Conservation (phyloP, 2,888 invertebrate species). For the Neuroscelio doddi region DNA sequence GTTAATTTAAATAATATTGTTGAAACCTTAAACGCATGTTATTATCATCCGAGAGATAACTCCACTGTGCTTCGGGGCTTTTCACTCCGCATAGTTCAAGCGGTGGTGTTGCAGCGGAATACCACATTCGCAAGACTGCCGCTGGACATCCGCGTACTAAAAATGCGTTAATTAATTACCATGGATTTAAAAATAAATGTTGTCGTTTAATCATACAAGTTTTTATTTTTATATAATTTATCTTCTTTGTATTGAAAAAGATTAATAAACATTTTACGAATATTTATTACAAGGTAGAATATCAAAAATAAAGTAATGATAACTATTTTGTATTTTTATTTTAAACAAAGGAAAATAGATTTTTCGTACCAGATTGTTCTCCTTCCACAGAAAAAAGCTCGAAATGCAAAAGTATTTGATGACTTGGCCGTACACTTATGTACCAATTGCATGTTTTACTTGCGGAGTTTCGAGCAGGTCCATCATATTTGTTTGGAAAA, state of each 20-base stretch:
- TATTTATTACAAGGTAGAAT: too few species aligned
- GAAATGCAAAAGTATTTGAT: constrained; percentile 92
- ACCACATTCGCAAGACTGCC: constrained; percentile 92
- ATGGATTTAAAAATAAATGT: too few species aligned
- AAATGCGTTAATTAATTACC: neutral
- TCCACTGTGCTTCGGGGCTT: constrained; percentile 82
- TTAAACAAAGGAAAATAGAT: neutral
- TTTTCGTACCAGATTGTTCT: constrained; percentile 82
- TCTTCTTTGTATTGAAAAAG: too few species aligned
- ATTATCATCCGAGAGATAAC: constrained; percentile 89
- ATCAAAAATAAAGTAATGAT: too few species aligned
- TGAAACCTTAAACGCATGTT: constrained; percentile 90
- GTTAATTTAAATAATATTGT: too few species aligned
- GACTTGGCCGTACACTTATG: constrained; percentile 88
- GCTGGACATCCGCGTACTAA: constrained; percentile 92
- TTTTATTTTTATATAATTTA: too few species aligned
- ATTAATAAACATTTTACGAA: too few species aligned
- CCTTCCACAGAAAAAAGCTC: constrained; percentile 95
- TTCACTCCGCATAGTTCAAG: constrained; percentile 93
- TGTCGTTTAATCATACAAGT: too few species aligned
- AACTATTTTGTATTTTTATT: too few species aligned
- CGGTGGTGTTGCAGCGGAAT: constrained; percentile 85
- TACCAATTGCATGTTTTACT: constrained; percentile 98
- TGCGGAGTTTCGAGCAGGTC: constrained; percentile 84
- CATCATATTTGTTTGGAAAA: constrained; percentile 92